Base-by-base conservation (phyloP, 2,888 invertebrate species). In the Plagiodera versicolora region DNA sequence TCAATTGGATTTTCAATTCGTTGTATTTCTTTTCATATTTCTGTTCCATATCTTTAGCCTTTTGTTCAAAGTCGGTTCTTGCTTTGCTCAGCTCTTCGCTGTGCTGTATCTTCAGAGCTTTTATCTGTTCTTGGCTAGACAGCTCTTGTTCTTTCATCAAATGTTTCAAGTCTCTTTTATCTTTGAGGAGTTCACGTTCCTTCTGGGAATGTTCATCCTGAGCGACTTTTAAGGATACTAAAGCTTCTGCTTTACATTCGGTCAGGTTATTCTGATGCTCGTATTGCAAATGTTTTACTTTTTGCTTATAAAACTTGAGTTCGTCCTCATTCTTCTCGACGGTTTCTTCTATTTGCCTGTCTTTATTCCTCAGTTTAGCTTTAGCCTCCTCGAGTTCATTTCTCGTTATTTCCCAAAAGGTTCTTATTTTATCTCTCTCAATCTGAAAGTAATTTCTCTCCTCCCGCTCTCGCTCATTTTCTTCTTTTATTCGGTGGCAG, bases 361-460 rank as follows among this genome's bases (percentile, higher is more conserved):
- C 91, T 79, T 91, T 91, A 72, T 90, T 88, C 71, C 90, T 76
- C 11, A 89, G 76, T 72, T 85, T 84, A 4, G 92, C 90, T 75
- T 89, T 88, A 10, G 87, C 87, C 81, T 95, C 93, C 74, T 95
- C 94, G 45, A 96, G 81, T 76, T 97, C 94, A 71, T 91, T 89
- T 68, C 93, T 87, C 0, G 95, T 92, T 56, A 97, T 95, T 80
- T 97, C 96, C 97, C 97, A 98, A 78, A 95, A 96, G 2, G 94
- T 94, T 69, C 94, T 86, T 14, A 97, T 85, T 81, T 96, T 96
- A 78, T 97, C 97, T 69, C 97, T 84, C 82, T 98, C 98, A 72
- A 97, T 80, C 81, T 97, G 97, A 74, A 95, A 97, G 78, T 91
- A 97, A 80, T 97, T 97, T 56, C 98, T 83, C 79, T 98, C 97